These are phyloP conservation scores for Spilosoma lubricipeda DNA, from an alignment of 2,888 invertebrate genomes.

Conservation along the genomic window DNA sequence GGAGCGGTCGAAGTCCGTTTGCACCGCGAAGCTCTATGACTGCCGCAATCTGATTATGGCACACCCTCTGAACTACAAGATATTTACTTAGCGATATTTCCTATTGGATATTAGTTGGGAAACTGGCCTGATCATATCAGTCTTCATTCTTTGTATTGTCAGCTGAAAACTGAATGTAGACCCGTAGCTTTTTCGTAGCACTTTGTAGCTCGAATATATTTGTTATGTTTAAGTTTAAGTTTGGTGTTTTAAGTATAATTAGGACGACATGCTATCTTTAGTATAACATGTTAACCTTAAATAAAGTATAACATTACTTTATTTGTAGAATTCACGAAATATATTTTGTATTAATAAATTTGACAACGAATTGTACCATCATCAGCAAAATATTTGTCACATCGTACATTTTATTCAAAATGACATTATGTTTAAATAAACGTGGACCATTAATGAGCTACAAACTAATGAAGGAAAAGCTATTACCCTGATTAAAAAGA, in stretches of 20 bases:
- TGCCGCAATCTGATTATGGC: conserved; percentile 86
- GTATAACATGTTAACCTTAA: neutral
- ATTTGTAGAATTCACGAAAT: neutral
- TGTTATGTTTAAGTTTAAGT: conserved; percentile 15
- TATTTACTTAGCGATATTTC: conserved; percentile 45
- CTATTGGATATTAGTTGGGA: conserved; percentile 18
- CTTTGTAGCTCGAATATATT: conserved; percentile 41
- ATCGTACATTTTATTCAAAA: neutral
- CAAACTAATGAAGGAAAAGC: conserved; percentile 14
- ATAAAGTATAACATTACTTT: too few species aligned
- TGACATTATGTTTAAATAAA: neutral
- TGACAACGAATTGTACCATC: neutral
- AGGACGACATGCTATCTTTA: neutral
- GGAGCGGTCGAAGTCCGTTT: conserved; percentile 77
- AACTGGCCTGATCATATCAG: neutral
- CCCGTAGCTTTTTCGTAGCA: conserved; percentile 49
- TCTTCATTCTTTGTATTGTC: conserved; percentile 3
- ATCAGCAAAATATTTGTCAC: neutral
- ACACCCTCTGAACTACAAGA: conserved; percentile 73
- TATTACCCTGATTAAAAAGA: conserved; percentile 19
- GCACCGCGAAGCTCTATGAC: conserved; percentile 78
- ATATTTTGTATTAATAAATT: neutral
- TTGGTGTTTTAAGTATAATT: neutral
- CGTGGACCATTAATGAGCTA: conserved; percentile 3
- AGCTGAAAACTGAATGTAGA: conserved; percentile 5